phyloP scores from a whole-genome alignment of 1,140 invertebrate species.

The Drosophila fuyamai region DNA sequence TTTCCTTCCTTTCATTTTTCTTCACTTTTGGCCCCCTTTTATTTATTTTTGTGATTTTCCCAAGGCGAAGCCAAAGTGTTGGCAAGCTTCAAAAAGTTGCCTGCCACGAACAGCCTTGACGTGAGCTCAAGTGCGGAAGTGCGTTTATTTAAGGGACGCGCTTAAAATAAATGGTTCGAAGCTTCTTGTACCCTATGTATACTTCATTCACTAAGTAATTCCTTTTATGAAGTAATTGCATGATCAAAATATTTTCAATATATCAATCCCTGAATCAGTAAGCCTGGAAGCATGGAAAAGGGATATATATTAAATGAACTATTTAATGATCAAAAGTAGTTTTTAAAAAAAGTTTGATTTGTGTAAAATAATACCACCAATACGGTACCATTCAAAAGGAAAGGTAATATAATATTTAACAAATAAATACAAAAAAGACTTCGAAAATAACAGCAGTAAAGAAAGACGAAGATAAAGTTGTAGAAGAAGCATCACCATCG shows the following conservation, averaged over 20 bases:
- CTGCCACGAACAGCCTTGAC: slow-evolving; percentile 49
- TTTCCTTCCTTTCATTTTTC: slow-evolving; percentile 7
- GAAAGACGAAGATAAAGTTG: background rate
- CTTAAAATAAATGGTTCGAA: background rate
- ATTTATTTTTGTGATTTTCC: background rate
- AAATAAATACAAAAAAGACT: too few relatives aligned
- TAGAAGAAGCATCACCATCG: slow-evolving; percentile 21
- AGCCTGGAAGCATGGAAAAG: too few relatives aligned
- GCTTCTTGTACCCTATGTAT: background rate
- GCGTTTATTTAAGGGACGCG: slow-evolving; percentile 5
- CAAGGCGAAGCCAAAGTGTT: slow-evolving; percentile 36
- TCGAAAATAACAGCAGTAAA: too few relatives aligned
- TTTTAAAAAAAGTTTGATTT: too few relatives aligned
- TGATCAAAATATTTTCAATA: too few relatives aligned
- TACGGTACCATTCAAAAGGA: background rate
- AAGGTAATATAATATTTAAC: too few relatives aligned
- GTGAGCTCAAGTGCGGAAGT: slow-evolving; percentile 25
- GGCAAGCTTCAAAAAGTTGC: slow-evolving; percentile 38
- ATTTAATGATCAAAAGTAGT: too few relatives aligned
- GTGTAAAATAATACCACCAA: background rate
- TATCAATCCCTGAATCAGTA: too few relatives aligned
- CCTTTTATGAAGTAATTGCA: too few relatives aligned
- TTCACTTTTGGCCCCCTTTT: background rate
- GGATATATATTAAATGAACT: too few relatives aligned
- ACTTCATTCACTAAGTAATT: too few relatives aligned